phyloP scores from a whole-genome alignment of 2,888 invertebrate genomes.

The Pelosia muscerda region DNA sequence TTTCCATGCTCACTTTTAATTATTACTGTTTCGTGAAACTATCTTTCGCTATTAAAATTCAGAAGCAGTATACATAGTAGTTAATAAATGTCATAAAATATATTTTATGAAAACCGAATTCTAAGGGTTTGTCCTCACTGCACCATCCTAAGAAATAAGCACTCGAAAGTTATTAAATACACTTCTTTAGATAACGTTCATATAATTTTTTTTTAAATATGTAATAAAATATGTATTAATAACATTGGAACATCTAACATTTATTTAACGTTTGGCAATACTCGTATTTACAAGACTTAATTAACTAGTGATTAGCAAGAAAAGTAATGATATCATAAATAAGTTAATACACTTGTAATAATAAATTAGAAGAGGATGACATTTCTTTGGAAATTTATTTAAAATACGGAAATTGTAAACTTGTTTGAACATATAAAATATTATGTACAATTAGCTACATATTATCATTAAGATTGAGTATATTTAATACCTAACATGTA shows the following conservation, averaged over 20 bases:
- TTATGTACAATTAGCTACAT: conserved; percentile 23
- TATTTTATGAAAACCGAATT: too few relatives aligned
- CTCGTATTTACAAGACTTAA: not conserved
- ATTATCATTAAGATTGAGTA: conserved; percentile 19
- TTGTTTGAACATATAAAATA: not conserved
- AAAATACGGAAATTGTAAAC: not conserved
- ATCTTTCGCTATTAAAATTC: too few relatives aligned
- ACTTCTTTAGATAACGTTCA: too few relatives aligned
- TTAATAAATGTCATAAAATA: too few relatives aligned
- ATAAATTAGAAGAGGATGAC: not conserved
- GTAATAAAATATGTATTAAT: not conserved
- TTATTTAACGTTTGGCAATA: not conserved
- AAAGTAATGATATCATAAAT: not conserved
- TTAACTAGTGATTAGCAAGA: not conserved
- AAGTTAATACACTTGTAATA: not conserved
- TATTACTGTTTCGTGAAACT: too few relatives aligned
- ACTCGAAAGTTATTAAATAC: too few relatives aligned
- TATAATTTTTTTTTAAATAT: not conserved
- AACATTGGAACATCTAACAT: not conserved
- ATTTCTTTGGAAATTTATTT: not conserved
- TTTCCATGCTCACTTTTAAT: too few relatives aligned
- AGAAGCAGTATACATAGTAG: too few relatives aligned
- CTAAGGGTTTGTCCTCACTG: too few relatives aligned
- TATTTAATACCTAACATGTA: too few relatives aligned
- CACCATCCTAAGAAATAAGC: too few relatives aligned